Percentiles rank a stretch among this genome's conserved stretches.
Evolutionary conservation across 37 sponge, comb jelly and placozoan species (phyloP).

Genomic region (Oscarella lobularis): DNA sequence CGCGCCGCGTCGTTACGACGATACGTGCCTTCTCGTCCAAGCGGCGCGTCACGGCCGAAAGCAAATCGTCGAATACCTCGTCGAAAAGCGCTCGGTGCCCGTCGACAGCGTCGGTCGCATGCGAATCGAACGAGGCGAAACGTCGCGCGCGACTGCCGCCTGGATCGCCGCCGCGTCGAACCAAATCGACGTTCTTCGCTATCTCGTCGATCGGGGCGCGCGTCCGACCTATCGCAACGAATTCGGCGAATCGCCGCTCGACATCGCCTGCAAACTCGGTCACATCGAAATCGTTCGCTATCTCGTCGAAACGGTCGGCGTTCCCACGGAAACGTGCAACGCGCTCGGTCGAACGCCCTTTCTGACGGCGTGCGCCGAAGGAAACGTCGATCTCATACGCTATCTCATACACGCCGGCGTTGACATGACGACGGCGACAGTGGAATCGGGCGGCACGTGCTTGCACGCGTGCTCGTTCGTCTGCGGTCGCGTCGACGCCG

Average conservation of each 20-base stretch:
- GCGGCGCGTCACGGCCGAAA: background rate
- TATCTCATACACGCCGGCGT: background rate
- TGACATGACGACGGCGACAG: background rate
- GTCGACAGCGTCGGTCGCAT: background rate
- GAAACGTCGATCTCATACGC: background rate
- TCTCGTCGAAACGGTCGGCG: background rate
- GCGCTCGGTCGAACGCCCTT: background rate
- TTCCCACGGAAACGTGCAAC: background rate
- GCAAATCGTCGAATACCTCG: background rate
- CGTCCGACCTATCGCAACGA: background rate
- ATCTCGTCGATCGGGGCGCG: background rate
- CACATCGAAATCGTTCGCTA: background rate
- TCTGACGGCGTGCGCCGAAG: background rate
- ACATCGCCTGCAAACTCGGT: background rate
- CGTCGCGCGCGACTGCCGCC: background rate
- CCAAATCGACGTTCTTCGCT: background rate
- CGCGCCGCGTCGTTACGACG: background rate
- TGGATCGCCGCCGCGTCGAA: background rate
- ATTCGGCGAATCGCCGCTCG: background rate
- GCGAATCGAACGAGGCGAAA: background rate
- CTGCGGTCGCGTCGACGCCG: background rate
- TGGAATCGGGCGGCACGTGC: background rate
- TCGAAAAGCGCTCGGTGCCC: background rate
- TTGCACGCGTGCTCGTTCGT: constrained; percentile 1
- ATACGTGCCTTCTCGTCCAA: background rate